Conservation (phyloP, 2,797 vertebrate species). For the Microchirus variegatus region DNA sequence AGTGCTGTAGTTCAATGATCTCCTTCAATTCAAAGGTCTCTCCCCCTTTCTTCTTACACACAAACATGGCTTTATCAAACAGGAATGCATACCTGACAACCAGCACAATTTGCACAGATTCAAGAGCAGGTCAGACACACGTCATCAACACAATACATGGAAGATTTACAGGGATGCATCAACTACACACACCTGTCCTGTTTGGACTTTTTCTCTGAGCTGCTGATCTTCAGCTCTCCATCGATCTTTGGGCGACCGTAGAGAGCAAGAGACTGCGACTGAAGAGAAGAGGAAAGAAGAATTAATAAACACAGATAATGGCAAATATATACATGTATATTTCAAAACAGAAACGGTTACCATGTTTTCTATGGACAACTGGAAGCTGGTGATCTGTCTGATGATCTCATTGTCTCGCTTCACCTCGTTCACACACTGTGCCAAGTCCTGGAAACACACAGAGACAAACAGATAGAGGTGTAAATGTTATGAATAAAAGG, state of each 20-base stretch:
- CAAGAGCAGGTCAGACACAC: not conserved
- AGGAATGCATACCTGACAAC: constrained; percentile 89
- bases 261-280: constrained; percentile 89
- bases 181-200: constrained; percentile 84
- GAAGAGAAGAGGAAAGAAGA: not conserved
- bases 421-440: constrained; percentile 92
- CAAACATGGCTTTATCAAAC: constrained; percentile 91
- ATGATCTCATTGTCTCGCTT: constrained; percentile 94
- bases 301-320: not conserved
- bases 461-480: not conserved
- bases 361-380: constrained; percentile 92
- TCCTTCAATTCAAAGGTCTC: constrained; percentile 92
- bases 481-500: not conserved
- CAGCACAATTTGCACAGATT: constrained; percentile 2
- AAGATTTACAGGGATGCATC: not conserved
- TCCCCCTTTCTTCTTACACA: constrained; percentile 91
- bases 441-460: constrained; percentile 84
- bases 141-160: not conserved
- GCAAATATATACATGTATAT: not conserved
- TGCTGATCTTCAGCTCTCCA: constrained; percentile 90
- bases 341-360: constrained; percentile 66
- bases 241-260: constrained; percentile 93
- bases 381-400: constrained; percentile 91
- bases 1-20: constrained; percentile 86
- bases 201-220: constrained; percentile 87